Evolutionary conservation across 2,888 invertebrate species (phyloP).

Genomic region (Hirtodrosophila duncani): DNA sequence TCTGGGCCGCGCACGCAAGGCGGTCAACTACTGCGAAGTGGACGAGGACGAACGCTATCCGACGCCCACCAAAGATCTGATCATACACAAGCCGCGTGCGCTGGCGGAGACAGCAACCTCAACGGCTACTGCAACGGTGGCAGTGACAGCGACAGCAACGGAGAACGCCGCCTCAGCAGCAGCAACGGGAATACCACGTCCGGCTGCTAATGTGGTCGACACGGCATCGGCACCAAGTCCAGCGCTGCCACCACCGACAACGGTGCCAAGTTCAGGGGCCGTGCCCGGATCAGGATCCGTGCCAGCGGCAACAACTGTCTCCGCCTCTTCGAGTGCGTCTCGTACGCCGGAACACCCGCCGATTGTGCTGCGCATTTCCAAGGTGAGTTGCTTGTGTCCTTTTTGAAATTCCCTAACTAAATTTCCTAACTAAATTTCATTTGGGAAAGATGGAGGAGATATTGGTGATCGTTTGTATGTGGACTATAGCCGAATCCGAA

Average conservation of each 20-base stretch:
- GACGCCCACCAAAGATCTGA: conserved; percentile 74
- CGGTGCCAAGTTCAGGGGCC: conserved; percentile 40
- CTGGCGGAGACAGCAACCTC: conserved; percentile 18
- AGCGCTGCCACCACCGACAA: conserved; percentile 50
- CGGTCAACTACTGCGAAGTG: conserved; percentile 83
- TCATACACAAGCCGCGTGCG: conserved; percentile 78
- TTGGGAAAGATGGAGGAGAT: too few species aligned
- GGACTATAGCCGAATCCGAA: too few species aligned
- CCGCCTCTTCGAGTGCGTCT: conserved; percentile 52
- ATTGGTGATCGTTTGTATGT: too few species aligned
- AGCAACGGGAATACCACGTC: neutral
- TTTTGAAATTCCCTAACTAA: too few species aligned
- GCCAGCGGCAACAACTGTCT: conserved; percentile 30
- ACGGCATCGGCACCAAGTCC: conserved; percentile 31
- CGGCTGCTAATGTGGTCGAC: conserved; percentile 17
- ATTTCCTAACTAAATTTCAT: too few species aligned
- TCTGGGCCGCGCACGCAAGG: conserved; percentile 80
- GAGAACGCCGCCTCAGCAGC: conserved; percentile 64
- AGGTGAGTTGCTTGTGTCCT: conserved; percentile 78
- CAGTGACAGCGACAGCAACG: conserved; percentile 32
- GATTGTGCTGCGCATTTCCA: conserved; percentile 92
- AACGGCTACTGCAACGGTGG: conserved; percentile 27
- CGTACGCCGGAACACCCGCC: conserved; percentile 83
- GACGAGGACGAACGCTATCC: conserved; percentile 76
- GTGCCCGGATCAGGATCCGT: conserved; percentile 6